Evolutionary conservation across 2,113 vertebrate genomes (phyloP).

Genomic region (Caranx ignobilis): DNA sequence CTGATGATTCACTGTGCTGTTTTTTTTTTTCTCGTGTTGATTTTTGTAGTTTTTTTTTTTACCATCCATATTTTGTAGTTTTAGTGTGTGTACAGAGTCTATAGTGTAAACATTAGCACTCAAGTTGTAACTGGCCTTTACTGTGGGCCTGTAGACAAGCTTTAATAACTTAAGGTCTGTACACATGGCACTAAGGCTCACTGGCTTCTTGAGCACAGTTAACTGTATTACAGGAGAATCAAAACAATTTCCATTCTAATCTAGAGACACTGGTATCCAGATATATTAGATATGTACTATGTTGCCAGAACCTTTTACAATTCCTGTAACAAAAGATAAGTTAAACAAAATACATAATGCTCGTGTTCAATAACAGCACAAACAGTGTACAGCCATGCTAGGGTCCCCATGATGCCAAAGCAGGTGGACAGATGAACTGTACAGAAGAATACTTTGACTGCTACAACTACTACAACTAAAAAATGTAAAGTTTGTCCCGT

Average conservation of each 20-base stretch:
- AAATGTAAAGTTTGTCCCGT: neutral
- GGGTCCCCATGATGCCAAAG: neutral
- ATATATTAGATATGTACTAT: neutral
- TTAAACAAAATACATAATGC: slow-evolving; percentile 24
- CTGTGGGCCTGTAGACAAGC: neutral
- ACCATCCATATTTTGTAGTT: neutral
- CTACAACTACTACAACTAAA: too few relatives aligned
- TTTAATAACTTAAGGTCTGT: slow-evolving; percentile 31
- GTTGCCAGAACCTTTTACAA: neutral
- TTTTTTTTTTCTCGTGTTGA: neutral
- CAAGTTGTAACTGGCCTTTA: slow-evolving; percentile 24
- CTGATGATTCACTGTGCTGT: slow-evolving; percentile 3
- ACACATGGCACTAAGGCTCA: neutral
- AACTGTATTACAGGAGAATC: neutral
- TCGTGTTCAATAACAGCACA: neutral
- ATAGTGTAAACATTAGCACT: slow-evolving; percentile 62
- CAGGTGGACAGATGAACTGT: neutral
- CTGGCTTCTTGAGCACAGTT: slow-evolving; percentile 24
- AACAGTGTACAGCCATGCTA: neutral
- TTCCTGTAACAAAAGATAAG: slow-evolving; percentile 14
- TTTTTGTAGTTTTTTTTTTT: neutral
- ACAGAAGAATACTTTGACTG: neutral
- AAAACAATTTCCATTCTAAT: neutral
- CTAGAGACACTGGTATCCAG: neutral
- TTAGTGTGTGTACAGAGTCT: slow-evolving; percentile 3